Evolutionary conservation across 2,888 invertebrate genomes (phyloP).

Genomic region (Leptinotarsa tumamoca): DNA sequence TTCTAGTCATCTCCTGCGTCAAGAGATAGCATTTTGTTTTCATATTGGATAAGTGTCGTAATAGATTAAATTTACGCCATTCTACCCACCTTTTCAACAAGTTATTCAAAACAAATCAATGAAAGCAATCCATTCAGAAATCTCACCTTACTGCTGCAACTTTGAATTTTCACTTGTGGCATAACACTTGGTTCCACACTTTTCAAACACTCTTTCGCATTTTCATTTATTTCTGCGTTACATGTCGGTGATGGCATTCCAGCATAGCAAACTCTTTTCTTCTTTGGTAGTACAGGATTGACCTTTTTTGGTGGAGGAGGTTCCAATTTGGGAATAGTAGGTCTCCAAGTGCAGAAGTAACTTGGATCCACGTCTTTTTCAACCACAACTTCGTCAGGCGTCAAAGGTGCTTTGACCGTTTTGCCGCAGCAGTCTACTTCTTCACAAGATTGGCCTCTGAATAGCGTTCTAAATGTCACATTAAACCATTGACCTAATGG

Average conservation of each 20-base stretch:
- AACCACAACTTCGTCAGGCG: conserved; percentile 24
- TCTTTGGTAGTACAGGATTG: conserved; percentile 19
- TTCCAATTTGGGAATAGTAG: conserved; percentile 49
- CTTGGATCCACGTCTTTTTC: conserved; percentile 51
- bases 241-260: conserved; percentile 39
- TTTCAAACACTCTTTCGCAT: conserved; percentile 39
- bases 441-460: conserved; percentile 29
- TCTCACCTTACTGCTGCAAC: neutral
- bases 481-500: conserved; percentile 8
- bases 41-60: no score
- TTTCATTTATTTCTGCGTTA: conserved; percentile 26
- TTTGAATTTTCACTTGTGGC: neutral
- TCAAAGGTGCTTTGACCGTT: conserved; percentile 19
- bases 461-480: neutral
- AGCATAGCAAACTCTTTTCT: conserved; percentile 36
- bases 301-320: conserved; percentile 24
- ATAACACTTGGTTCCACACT: neutral
- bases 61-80: no score
- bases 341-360: conserved; percentile 53
- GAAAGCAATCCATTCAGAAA: no score
- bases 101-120: no score
- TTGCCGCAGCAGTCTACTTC: conserved; percentile 44
- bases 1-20: no score
- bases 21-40: no score
- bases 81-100: no score